phyloP scores from a whole-genome alignment of 2,797 vertebrate genomes.

The Pachyuromys duprasi region DNA sequence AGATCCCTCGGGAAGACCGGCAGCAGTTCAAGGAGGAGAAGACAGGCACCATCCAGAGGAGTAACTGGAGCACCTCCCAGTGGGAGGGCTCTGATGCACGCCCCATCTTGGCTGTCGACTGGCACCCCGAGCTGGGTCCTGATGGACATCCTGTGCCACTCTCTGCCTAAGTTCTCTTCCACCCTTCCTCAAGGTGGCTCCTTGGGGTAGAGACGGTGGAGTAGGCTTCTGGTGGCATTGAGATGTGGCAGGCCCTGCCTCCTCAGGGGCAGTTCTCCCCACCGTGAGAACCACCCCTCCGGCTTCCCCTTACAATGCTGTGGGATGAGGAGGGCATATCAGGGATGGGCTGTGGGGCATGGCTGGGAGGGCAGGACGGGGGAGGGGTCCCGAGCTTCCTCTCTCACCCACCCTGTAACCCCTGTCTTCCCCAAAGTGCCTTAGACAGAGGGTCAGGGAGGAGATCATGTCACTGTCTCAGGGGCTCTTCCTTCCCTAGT shows the following conservation, averaged over 20 bases:
- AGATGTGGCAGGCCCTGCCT: conserved; percentile 33
- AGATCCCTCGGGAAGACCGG: conserved; percentile 94
- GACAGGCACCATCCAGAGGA: conserved; percentile 90
- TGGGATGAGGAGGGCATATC: not conserved
- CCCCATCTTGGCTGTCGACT: conserved; percentile 63
- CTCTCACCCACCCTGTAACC: not conserved
- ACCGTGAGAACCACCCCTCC: not conserved
- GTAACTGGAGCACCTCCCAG: conserved; percentile 93
- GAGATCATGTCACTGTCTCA: conserved; percentile 51
- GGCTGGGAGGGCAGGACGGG: not conserved
- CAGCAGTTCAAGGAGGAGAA: conserved; percentile 93
- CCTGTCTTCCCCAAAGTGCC: conserved; percentile 71
- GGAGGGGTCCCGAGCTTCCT: not conserved
- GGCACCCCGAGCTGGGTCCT: conserved; percentile 60
- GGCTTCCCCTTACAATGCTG: conserved; percentile 11
- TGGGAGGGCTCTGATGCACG: conserved; percentile 80
- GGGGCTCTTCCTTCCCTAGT: conserved; percentile 44
- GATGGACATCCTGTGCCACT: conserved; percentile 1
- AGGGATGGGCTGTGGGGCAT: not conserved
- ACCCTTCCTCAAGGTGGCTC: no score
- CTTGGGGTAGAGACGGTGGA: no score
- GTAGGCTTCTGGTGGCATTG: not conserved
- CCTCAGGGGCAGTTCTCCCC: conserved; percentile 32
- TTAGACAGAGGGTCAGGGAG: conserved; percentile 66
- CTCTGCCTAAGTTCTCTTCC: conserved; percentile 47